Conservation (phyloP, 2,797 vertebrate species). For the Cossypha caffra region DNA sequence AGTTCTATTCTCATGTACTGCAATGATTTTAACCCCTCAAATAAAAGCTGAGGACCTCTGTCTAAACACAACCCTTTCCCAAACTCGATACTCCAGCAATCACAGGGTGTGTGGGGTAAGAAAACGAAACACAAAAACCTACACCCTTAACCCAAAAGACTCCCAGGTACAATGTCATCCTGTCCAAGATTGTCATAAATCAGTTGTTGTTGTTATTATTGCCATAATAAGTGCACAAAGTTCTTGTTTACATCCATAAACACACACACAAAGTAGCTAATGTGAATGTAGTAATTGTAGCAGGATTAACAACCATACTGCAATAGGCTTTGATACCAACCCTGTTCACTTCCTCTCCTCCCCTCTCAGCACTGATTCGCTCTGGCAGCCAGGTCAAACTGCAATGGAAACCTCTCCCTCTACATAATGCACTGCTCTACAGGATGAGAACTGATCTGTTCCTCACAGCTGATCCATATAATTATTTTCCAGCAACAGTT, state of each 20-base stretch:
- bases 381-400: neutral
- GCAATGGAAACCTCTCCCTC: neutral
- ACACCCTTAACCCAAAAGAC: accelerated
- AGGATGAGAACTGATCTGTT: neutral
- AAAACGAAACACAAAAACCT: neutral
- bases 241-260: neutral
- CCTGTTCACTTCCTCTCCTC: neutral
- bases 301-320: neutral
- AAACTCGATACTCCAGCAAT: neutral
- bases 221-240: neutral
- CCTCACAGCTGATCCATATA: neutral
- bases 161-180: neutral
- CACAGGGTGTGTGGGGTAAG: neutral
- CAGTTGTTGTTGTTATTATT: too few relatives aligned
- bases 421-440: neutral
- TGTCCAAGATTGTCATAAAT: neutral
- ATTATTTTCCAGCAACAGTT: neutral
- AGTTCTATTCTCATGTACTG: neutral
- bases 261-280: neutral
- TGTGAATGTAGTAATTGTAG: neutral
- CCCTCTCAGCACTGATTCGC: neutral
- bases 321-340: neutral
- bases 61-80: neutral
- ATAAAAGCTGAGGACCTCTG: neutral
- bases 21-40: neutral